Evolutionary conservation across 1,140 invertebrate species (phyloP), one percentile per base, ranked within the genome.

Genomic region (Drosophila orena): DNA sequence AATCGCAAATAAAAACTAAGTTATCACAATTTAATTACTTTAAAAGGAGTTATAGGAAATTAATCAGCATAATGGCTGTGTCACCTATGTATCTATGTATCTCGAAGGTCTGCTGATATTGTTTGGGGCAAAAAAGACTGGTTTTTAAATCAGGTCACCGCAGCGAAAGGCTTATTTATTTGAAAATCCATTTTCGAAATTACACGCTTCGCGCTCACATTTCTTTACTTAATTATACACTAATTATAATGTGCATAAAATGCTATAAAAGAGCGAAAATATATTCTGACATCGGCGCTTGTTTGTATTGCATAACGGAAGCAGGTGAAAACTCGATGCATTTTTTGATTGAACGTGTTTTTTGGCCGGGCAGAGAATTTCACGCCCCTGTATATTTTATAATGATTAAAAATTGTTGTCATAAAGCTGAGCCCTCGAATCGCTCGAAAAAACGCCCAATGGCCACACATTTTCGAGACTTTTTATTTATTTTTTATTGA

Each of bases 381-480:
- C 49, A 17, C 10, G 46, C 22, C 61, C 22, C 49, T 73, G 60
- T 73, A 75, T 62, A 62, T 55, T 74, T 74, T 57, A 75, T 75
- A 64, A 75, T 74, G 71, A 75, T 75, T 75, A 64, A 74, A 75
- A 75, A 56, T 75, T 65, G 52, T 74, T 53, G 64, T 65, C 46
- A 68, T 68, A 65, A 65, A 44, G 46, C 43, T 17, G 42, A 27
- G 20, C 37, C 44, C n/a, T 20, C 27, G 17, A 43, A 17, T 15
- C 11, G 27, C 15, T 3, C 35, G n/a, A 44, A 10, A 22, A 44
- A 44, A 44, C 44, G 24, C 15, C 59, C 27, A 61, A 53, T 54
- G 22, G 44, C 17, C 4, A 15, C 40, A 24, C 14, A 37, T 37
- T 37, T 38, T 27, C 6, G 17, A 8, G 2, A 35, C 2, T 35